Base-by-base conservation (phyloP, 1,140 invertebrate genomes). In the Trichonephila clavata region DNA sequence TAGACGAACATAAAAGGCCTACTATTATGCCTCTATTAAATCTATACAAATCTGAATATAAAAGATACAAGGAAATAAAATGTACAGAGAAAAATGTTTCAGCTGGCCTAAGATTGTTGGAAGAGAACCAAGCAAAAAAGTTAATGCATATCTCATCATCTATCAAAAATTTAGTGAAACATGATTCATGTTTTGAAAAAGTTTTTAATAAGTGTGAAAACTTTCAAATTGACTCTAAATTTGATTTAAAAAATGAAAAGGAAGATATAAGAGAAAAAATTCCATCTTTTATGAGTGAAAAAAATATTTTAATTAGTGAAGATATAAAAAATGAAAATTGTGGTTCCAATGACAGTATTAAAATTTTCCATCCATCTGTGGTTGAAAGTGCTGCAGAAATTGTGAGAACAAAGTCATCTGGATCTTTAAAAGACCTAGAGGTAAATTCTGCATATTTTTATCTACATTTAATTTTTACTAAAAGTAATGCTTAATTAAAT, bases 111-210 rank as follows among this genome's bases (percentile, higher is more conserved):
- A 87, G 43, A 63, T 21, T 39, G n/a, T 27, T 63, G 10, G 14
- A 63, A 63, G 86, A 87, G 39, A 18, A 63, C 6, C 86, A 87
- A 63, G 16, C 27, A 18, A 63, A 87, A 32, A 61, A 27, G 39
- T 61, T 87, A 63, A 63, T 27, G 60, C 27, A 21, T 18, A 27
- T 87, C 32, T 57, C 57, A 16, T 60, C 60, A 8, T 60, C 86
- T 20, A 87, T 87, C 14, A 57, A 39, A 61, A 87, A 87, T 39
- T 10, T 87, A 24, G 60, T 87, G 27, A 57, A 87, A 27, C 24
- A 61, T 63, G 86, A 87, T 87, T 18, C 59, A 27, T 87, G 86
- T 87, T 87, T 87, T 32, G 24, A 61, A 18, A 32, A 87, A 65
- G 24, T 63, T 13, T 24, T 24, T 24, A 27, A 68, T 27, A 24